These are phyloP conservation scores for Melangyna quadrimaculata DNA, from an alignment of 2,888 invertebrate species.

Conservation along the genomic window DNA sequence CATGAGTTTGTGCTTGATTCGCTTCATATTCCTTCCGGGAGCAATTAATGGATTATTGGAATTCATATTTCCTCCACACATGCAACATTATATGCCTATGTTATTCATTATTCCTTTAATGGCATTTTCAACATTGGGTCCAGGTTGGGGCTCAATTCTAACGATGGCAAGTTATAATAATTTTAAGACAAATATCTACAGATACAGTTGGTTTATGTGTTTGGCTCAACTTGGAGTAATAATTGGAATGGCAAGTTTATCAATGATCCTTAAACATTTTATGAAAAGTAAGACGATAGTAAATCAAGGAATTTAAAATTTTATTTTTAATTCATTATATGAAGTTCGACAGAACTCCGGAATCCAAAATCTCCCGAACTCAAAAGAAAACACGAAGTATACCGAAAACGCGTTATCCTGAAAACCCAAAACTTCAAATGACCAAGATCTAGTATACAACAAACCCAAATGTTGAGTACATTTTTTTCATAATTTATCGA, in stretches of 20 bases:
- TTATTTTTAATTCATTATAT: background rate
- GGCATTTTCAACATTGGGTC: constrained; percentile 89
- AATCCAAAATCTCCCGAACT: too few species aligned
- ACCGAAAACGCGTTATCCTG: too few species aligned
- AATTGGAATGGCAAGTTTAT: constrained; percentile 84
- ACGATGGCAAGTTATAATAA: constrained; percentile 92
- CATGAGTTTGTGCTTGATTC: constrained; percentile 73
- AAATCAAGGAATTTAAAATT: background rate
- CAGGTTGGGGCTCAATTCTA: constrained; percentile 91
- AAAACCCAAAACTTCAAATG: too few species aligned
- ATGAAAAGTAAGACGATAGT: constrained; percentile 80
- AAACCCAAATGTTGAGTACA: too few species aligned
- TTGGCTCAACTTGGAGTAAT: constrained; percentile 75
- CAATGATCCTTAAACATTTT: constrained; percentile 85
- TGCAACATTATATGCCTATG: background rate
- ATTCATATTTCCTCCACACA: background rate
- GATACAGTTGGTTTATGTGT: constrained; percentile 76
- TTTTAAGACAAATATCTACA: constrained; percentile 86
- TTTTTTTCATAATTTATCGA: too few species aligned
- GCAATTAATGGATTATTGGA: constrained; percentile 67
- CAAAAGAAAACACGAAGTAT: too few species aligned
- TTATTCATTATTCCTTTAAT: constrained; percentile 69
- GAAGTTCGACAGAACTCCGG: too few species aligned
- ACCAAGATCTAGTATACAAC: too few species aligned
- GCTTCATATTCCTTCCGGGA: constrained; percentile 76